Evolutionary conservation across 2,888 invertebrate species (phyloP), one percentile per base, ranked within the genome.

Genomic region (Campopleginae sp.): DNA sequence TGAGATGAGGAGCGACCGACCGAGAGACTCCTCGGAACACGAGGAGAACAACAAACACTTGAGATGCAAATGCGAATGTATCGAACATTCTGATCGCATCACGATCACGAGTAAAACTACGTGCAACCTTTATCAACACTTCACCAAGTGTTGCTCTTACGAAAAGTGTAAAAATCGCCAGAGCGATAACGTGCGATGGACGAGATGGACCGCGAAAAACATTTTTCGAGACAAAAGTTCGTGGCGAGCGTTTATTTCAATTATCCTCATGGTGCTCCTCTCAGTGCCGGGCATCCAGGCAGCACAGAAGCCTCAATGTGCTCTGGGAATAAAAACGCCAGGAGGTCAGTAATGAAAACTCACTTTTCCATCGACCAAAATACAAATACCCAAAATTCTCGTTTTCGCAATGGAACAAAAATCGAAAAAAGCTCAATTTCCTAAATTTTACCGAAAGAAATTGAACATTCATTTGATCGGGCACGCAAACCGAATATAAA

Each of bases 271-370:
- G 80, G 81, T 84, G 48, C 66, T 90, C 42, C 78, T 91, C 23
- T 89, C 87, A 44, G 81, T 84, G 12, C 42, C 72, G 38, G 84
- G 85, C 17, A 85, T 27, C 7, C 19, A 58, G 7, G 78, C 19
- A 4, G 46, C 14, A 44, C 68, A 87, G 51, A 46, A 85, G 1
- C 84, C 87, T 87, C 86, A 89, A 74, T 91, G 92, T 78, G 88
- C 90, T 51, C 65, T 86, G 8, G 92, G 93, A 48, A 76, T 93
- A 31, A 89, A 88, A 68, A 93, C 93, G 71, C 91, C 93, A 46
- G 93, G 93, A 86, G 88, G 93, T 93, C 87, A 92, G 93, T 93
- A 72, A 10, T 38, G 23, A 7, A 46, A 76, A 46, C 8, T 5
- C 17, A 19, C 19, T 48, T 48, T 72, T 31, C 10, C 70, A 6